A percentile compares a stretch with the other conserved stretches of the same genome.
Conservation (phyloP, 2,888 invertebrate genomes). For the Dinocampus coccinellae region DNA sequence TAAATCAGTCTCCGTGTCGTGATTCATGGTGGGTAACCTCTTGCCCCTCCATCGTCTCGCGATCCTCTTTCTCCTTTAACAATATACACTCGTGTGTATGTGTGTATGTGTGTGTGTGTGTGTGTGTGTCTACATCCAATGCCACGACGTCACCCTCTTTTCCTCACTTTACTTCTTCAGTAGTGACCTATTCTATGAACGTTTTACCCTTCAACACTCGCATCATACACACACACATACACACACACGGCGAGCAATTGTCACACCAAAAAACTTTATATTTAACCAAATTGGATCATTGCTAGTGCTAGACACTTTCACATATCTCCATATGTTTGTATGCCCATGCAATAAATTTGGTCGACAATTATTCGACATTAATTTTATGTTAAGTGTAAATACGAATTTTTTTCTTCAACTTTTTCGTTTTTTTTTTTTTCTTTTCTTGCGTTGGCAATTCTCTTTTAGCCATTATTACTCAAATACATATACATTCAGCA, state of each 20-base stretch:
- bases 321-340: neutral
- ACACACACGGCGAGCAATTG: conserved; percentile 45
- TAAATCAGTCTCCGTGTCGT: conserved; percentile 69
- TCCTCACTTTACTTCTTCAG: conserved; percentile 54
- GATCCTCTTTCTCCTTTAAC: conserved; percentile 42
- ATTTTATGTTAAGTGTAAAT: neutral
- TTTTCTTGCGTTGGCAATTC: neutral
- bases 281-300: conserved; percentile 4
- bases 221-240: too few species aligned
- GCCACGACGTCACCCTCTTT: conserved; percentile 40
- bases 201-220: conserved; percentile 59
- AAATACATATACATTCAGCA: neutral
- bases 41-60: conserved; percentile 49
- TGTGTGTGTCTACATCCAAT: conserved; percentile 32
- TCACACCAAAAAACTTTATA: conserved; percentile 15
- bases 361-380: neutral
- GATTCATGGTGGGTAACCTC: conserved; percentile 69
- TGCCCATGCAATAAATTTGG: neutral
- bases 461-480: neutral
- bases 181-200: conserved; percentile 65
- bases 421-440: too few species aligned
- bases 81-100: conserved; percentile 27
- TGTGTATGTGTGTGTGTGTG: too few species aligned
- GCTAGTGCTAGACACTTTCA: conserved; percentile 8
- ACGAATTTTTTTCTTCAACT: neutral